phyloP scores from a whole-genome alignment of 2,888 invertebrate species.

The Patella ulyssiponensis region DNA sequence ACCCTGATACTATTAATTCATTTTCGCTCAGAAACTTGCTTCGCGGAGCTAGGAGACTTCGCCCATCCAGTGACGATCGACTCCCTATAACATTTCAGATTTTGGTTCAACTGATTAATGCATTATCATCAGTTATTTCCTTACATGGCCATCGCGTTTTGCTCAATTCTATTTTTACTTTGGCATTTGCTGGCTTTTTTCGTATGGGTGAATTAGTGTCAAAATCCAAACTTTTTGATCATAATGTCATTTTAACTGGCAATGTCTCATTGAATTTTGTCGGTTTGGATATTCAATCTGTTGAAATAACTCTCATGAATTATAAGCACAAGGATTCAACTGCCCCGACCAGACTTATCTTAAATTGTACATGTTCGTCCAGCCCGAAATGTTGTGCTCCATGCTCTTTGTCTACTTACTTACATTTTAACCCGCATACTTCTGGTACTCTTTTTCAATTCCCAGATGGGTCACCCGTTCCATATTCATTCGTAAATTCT shows the following conservation, averaged over 20 bases:
- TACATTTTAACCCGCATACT: no score
- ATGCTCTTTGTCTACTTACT: not conserved
- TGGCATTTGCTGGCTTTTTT: not conserved
- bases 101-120: not conserved
- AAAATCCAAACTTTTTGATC: not conserved
- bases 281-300: no score
- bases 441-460: no score
- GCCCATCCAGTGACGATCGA: not conserved
- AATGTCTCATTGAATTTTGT: not conserved
- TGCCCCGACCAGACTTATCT: not conserved
- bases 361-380: not conserved
- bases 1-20: not conserved
- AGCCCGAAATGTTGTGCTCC: not conserved
- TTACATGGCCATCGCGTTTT: not conserved
- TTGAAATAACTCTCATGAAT: not conserved
- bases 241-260: not conserved
- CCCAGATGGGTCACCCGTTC: no score
- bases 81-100: not conserved
- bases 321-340: not conserved
- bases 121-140: not conserved
- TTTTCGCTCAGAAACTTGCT: not conserved
- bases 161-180: not conserved
- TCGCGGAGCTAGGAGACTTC: not conserved
- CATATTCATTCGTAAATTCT: no score
- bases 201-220: not conserved